These are phyloP conservation scores for Microtus oregoni DNA, from an alignment of 2,113 vertebrate species.

Conservation along the genomic window DNA sequence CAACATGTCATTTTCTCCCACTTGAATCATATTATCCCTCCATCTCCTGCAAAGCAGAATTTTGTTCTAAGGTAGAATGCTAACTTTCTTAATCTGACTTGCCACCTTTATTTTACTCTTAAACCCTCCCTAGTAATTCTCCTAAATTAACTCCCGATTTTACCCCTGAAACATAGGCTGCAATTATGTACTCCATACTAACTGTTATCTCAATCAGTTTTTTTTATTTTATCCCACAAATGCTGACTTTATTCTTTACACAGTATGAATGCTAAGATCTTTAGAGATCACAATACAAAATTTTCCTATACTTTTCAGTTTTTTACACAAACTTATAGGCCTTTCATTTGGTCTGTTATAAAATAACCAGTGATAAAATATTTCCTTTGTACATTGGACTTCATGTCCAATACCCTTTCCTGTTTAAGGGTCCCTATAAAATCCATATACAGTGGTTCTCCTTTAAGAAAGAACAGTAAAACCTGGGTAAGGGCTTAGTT, in stretches of 20 bases:
- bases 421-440: slow-evolving; percentile 48
- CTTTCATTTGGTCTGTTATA: slow-evolving; percentile 31
- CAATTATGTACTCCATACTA: slow-evolving; percentile 18
- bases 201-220: background rate
- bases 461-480: slow-evolving; percentile 36
- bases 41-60: slow-evolving; percentile 5
- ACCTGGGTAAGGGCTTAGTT: background rate
- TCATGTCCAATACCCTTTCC: slow-evolving; percentile 34
- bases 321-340: background rate
- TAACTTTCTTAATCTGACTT: background rate
- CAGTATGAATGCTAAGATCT: background rate
- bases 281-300: background rate
- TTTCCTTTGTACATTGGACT: slow-evolving; percentile 37
- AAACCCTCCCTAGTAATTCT: slow-evolving; percentile 25
- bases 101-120: slow-evolving; percentile 51
- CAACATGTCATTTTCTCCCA: background rate
- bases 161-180: slow-evolving; percentile 10
- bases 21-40: background rate
- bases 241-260: background rate
- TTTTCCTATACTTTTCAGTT: slow-evolving; percentile 18
- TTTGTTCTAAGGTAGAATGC: slow-evolving; percentile 18
- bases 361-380: slow-evolving; percentile 60
- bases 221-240: slow-evolving; percentile 26
- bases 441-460: background rate
- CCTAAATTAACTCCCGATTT: background rate